phyloP scores from a whole-genome alignment of 2,888 invertebrate genomes.

The Drosophila flavopinicola region DNA sequence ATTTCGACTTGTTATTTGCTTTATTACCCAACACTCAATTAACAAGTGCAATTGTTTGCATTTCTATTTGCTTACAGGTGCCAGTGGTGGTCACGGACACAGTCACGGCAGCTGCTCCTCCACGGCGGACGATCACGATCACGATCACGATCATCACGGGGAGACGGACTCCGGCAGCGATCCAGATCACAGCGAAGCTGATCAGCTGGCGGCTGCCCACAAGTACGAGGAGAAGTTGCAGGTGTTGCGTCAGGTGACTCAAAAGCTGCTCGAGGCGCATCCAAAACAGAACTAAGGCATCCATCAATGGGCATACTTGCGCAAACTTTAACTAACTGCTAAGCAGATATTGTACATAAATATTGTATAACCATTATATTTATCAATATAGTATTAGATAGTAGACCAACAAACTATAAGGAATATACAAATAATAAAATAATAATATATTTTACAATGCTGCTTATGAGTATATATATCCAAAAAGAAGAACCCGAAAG shows the following conservation, averaged over 20 bases:
- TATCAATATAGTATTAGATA: slow-evolving; percentile 42
- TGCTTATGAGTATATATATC: neutral
- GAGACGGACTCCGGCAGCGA: slow-evolving; percentile 29
- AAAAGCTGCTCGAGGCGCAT: slow-evolving; percentile 58
- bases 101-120: slow-evolving; percentile 55
- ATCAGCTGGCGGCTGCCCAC: slow-evolving; percentile 51
- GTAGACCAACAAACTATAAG: slow-evolving; percentile 5
- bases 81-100: slow-evolving; percentile 65
- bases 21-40: neutral
- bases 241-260: slow-evolving; percentile 65
- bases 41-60: neutral
- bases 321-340: slow-evolving; percentile 38
- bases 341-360: slow-evolving; percentile 58
- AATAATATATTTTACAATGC: neutral
- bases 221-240: slow-evolving; percentile 67
- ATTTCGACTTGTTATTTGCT: neutral
- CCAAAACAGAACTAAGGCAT: slow-evolving; percentile 44
- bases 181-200: slow-evolving; percentile 47
- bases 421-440: neutral
- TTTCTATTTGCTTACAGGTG: slow-evolving; percentile 41
- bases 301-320: neutral
- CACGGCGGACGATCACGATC: slow-evolving; percentile 11
- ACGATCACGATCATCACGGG: slow-evolving; percentile 32
- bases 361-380: slow-evolving; percentile 42
- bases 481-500: neutral